Evolutionary conservation across 2,113 vertebrate species (phyloP).

Genomic region (Cheirogaleus medius): DNA sequence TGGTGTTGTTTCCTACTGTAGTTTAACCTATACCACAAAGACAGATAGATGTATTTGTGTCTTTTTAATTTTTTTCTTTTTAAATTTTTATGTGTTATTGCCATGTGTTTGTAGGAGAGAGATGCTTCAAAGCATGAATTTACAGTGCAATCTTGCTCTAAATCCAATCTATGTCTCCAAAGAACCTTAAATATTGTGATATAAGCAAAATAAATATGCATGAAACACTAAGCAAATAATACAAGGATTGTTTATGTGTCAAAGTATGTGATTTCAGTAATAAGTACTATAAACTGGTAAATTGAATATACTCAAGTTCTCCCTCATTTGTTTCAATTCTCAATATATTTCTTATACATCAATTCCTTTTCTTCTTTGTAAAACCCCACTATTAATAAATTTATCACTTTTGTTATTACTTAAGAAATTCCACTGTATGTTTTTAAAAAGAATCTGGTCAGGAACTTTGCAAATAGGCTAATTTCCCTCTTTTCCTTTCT

Average conservation of each 20-base stretch:
- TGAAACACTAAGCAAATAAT: not conserved
- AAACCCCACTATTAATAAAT: not conserved
- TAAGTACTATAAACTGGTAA: not conserved
- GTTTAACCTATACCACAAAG: not conserved
- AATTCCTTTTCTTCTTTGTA: not conserved
- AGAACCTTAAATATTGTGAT: not conserved
- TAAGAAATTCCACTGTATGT: not conserved
- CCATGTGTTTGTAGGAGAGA: not conserved
- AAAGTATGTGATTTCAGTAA: not conserved
- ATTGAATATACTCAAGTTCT: not conserved
- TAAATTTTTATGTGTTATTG: not conserved
- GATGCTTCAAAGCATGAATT: not conserved
- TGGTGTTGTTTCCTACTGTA: not conserved
- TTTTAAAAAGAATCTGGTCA: not conserved
- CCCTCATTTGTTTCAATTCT: not conserved
- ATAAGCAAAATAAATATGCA: slow-evolving; percentile 4
- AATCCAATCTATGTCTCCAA: not conserved
- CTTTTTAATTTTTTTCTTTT: not conserved
- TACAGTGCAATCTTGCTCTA: not conserved
- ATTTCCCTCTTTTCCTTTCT: not conserved
- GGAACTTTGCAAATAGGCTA: not conserved
- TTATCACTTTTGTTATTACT: not conserved
- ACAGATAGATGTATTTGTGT: not conserved
- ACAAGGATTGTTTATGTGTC: not conserved
- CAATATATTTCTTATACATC: not conserved